A percentile compares a stretch with the other conserved stretches of the same genome.
These are phyloP conservation scores for Pseudolaguvia tuberculata DNA, from an alignment of 2,113 vertebrate species.

Conservation along the genomic window DNA sequence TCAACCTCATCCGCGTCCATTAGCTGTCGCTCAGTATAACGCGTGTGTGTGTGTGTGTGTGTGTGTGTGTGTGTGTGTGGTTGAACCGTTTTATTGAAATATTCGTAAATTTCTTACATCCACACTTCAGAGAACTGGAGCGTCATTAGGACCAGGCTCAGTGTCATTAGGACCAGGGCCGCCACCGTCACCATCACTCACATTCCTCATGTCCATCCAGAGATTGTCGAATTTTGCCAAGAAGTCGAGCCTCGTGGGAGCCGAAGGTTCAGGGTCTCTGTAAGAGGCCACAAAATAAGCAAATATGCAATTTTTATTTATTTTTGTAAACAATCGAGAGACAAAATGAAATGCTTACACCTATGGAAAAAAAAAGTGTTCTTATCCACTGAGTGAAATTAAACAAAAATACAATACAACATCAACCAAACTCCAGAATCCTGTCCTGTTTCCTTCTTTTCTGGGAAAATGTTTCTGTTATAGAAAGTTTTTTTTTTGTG, in stretches of 20 bases:
- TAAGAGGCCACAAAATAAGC: conserved; percentile 85
- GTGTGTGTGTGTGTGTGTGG: conserved; percentile 39
- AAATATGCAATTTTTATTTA: conserved; percentile 91
- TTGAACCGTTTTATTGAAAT: conserved; percentile 27
- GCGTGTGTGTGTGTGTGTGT: conserved; percentile 26
- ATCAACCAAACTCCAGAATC: conserved; percentile 60
- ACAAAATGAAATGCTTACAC: conserved; percentile 59
- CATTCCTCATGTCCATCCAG: conserved; percentile 53
- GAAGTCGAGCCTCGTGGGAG: conserved; percentile 76
- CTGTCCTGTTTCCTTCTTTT: conserved; percentile 59
- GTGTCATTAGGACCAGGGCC: not conserved
- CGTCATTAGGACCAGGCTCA: conserved; percentile 1
- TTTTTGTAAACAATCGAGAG: conserved; percentile 73
- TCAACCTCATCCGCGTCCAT: not conserved
- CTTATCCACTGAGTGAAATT: conserved; percentile 82
- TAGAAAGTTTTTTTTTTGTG: conserved; percentile 57
- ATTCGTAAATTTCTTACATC: conserved; percentile 46
- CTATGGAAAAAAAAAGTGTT: conserved; percentile 76
- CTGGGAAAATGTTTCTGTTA: conserved; percentile 37
- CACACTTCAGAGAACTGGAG: too few species aligned
- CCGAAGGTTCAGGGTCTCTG: conserved; percentile 81
- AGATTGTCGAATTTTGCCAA: conserved; percentile 70
- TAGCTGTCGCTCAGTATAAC: conserved; percentile 19
- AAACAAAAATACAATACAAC: conserved; percentile 64
- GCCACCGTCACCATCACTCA: conserved; percentile 50